Percentiles rank a stretch among this genome's conserved stretches.
Evolutionary conservation across 2,113 vertebrate genomes (phyloP).

Genomic region (Epinephelus cyanopodus): DNA sequence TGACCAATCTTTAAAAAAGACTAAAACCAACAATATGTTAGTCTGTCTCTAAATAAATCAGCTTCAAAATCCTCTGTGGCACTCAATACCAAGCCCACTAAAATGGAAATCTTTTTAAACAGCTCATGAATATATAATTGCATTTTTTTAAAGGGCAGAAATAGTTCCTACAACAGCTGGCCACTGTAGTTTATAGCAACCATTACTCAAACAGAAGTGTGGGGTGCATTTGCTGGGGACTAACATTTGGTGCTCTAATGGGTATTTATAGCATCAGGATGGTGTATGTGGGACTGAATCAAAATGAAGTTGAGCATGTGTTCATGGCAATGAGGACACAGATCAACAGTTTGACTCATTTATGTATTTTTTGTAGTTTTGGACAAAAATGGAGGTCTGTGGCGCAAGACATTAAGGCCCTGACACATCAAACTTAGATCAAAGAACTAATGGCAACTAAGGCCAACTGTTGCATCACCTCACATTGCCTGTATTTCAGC

Average conservation of each 20-base stretch:
- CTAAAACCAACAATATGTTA: not conserved
- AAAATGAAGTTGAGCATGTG: not conserved
- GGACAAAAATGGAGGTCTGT: too few relatives aligned
- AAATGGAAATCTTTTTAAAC: not conserved
- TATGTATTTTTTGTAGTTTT: not conserved
- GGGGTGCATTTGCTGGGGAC: not conserved
- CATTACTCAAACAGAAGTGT: not conserved
- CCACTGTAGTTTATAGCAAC: not conserved
- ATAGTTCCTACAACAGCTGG: not conserved
- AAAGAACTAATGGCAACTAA: too few relatives aligned
- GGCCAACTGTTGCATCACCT: too few relatives aligned
- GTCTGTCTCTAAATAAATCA: not conserved
- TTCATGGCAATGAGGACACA: not conserved
- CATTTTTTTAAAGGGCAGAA: not conserved
- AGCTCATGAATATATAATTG: not conserved
- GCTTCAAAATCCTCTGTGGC: too few relatives aligned
- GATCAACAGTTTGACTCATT: not conserved
- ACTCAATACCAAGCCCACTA: too few relatives aligned
- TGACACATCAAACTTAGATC: too few relatives aligned
- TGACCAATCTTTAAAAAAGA: not conserved
- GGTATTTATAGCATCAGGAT: not conserved
- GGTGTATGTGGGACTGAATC: not conserved
- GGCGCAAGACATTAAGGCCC: too few relatives aligned
- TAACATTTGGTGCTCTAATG: not conserved
- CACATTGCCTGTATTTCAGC: too few relatives aligned